Conservation (phyloP, 2,888 invertebrate genomes). For the Hemicrepidius hirtus region DNA sequence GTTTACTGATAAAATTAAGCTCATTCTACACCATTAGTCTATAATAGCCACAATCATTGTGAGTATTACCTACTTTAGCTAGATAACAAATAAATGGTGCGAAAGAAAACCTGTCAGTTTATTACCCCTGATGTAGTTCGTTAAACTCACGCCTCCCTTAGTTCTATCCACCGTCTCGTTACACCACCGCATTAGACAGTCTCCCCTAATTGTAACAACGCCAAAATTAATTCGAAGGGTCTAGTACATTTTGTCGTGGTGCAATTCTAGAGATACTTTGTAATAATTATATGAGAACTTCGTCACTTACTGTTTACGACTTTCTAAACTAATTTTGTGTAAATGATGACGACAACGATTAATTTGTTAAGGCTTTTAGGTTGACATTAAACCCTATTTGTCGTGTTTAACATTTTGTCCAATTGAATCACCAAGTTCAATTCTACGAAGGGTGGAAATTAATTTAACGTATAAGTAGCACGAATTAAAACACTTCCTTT, state of each 20-base stretch:
- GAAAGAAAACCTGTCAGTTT: constrained; percentile 51
- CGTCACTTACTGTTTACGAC: neutral
- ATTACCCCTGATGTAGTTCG: constrained; percentile 43
- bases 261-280: neutral
- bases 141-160: constrained; percentile 38
- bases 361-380: neutral
- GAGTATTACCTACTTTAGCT: constrained; percentile 49
- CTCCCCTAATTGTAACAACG: constrained; percentile 20
- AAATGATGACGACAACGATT: constrained; percentile 4
- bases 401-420: neutral
- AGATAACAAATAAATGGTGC: constrained; percentile 51
- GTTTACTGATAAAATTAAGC: constrained; percentile 27
- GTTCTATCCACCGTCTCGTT: constrained; percentile 11
- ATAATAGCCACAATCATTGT: constrained; percentile 44
- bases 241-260: constrained; percentile 5
- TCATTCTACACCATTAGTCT: constrained; percentile 44
- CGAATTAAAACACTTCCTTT: too few relatives aligned
- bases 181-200: neutral
- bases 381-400: neutral
- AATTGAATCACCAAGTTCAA: neutral
- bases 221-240: constrained; percentile 15
- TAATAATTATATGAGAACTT: neutral
- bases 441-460: too few relatives aligned
- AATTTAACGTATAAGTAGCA: too few relatives aligned
- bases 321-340: neutral